phyloP scores from a whole-genome alignment of 2,797 vertebrate genomes.

The Oreochromis grahami region DNA sequence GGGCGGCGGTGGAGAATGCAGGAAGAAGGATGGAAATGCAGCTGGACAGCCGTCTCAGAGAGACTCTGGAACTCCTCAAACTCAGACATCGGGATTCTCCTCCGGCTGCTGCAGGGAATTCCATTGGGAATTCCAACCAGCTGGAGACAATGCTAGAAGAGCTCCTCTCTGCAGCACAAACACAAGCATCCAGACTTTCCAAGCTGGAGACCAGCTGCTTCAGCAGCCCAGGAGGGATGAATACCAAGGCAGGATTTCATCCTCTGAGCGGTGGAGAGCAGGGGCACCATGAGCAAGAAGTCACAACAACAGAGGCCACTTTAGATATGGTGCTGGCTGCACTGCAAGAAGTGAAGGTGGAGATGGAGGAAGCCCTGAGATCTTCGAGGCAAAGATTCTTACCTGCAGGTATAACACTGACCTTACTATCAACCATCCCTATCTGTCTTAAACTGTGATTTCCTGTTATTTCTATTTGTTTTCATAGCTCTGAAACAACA shows the following conservation, averaged over 20 bases:
- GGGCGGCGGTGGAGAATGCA: slow-evolving; percentile 58
- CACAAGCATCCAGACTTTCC: slow-evolving; percentile 66
- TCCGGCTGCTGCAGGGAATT: neutral
- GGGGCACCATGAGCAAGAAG: slow-evolving; percentile 54
- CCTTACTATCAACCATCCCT: neutral
- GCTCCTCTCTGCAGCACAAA: slow-evolving; percentile 68
- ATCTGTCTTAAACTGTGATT: slow-evolving; percentile 1
- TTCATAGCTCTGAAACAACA: neutral
- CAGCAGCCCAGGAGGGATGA: slow-evolving; percentile 1
- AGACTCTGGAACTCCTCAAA: slow-evolving; percentile 43
- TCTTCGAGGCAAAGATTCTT: slow-evolving; percentile 67
- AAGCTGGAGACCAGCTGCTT: slow-evolving; percentile 76
- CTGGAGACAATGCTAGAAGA: slow-evolving; percentile 70
- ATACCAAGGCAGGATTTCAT: slow-evolving; percentile 34
- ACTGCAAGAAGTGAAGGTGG: slow-evolving; percentile 64
- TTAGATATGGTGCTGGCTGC: slow-evolving; percentile 47
- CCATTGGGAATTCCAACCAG: slow-evolving; percentile 13
- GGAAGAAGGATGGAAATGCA: slow-evolving; percentile 58
- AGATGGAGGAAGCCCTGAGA: slow-evolving; percentile 66
- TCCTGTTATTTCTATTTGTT: neutral
- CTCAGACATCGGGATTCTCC: slow-evolving; percentile 15
- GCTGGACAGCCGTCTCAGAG: slow-evolving; percentile 67
- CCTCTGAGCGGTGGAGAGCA: neutral
- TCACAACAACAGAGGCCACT: slow-evolving; percentile 6
- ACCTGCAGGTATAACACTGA: slow-evolving; percentile 82